Evolutionary conservation across 2,113 vertebrate species (phyloP).

Genomic region (Malurus elegans): DNA sequence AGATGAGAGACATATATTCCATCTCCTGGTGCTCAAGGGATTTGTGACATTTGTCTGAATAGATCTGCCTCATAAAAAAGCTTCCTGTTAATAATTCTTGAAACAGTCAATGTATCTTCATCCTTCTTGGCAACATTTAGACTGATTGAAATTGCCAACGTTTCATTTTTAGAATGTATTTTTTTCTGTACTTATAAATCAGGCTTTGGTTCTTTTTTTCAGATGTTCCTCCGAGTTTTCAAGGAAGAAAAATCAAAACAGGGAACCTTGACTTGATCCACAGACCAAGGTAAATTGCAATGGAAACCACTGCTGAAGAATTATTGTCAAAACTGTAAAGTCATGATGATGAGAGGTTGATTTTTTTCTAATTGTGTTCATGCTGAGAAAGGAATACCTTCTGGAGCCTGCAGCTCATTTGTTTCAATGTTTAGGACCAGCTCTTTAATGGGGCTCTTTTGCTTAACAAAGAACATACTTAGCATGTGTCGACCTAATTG

Average conservation of each 20-base stretch:
- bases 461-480: neutral
- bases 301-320: neutral
- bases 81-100: neutral
- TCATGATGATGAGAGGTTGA: neutral
- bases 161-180: neutral
- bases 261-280: neutral
- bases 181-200: neutral
- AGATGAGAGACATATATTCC: neutral
- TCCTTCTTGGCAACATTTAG: neutral
- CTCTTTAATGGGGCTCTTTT: neutral
- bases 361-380: neutral
- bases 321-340: slow-evolving; percentile 13
- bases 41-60: neutral
- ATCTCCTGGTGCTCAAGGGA: neutral
- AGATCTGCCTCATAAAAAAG: neutral
- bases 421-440: neutral
- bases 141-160: neutral
- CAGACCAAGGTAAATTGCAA: neutral
- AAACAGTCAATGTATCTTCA: neutral
- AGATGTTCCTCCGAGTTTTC: slow-evolving; percentile 25
- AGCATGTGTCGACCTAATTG: neutral
- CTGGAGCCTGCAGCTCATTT: neutral
- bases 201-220: neutral
- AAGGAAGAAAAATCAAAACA: neutral
- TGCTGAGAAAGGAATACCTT: neutral